Percentiles rank a stretch among this genome's conserved stretches.
These are phyloP conservation scores for Phasianus colchicus DNA, from an alignment of 2,113 vertebrate genomes.

Conservation along the genomic window DNA sequence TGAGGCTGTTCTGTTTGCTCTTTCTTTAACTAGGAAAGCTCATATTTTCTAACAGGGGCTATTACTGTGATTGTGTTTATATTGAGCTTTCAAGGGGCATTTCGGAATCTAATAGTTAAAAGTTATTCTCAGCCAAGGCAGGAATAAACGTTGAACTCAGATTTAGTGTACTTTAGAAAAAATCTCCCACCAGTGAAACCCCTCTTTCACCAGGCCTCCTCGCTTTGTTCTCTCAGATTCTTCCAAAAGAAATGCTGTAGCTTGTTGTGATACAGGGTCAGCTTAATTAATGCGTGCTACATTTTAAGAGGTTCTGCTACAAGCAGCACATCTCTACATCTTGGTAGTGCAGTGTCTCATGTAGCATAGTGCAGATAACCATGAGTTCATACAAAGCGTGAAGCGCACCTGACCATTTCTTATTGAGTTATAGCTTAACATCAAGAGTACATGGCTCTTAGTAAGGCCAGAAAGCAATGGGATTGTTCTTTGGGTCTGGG, in stretches of 20 bases:
- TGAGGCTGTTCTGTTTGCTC: conserved; percentile 72
- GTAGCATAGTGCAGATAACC: background rate
- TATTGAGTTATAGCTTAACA: background rate
- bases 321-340: background rate
- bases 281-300: background rate
- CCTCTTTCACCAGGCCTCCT: too few relatives aligned
- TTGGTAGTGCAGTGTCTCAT: background rate
- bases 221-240: background rate
- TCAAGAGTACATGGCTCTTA: background rate
- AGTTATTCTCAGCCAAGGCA: background rate
- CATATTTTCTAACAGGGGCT: conserved; percentile 58
- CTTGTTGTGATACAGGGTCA: background rate
- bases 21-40: conserved; percentile 64
- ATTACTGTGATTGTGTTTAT: conserved; percentile 55
- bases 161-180: conserved; percentile 24
- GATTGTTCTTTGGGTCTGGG: background rate
- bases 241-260: background rate
- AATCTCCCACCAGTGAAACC: background rate
- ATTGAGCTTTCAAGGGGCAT: conserved; percentile 62
- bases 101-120: conserved; percentile 39
- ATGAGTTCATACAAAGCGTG: background rate
- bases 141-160: background rate
- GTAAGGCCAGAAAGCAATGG: background rate
- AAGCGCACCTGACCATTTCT: background rate
- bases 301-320: background rate